A percentile compares a stretch with the other conserved stretches of the same genome.
phyloP scores from a whole-genome alignment of 2,888 invertebrate species.

The Eristalis intricaria region DNA sequence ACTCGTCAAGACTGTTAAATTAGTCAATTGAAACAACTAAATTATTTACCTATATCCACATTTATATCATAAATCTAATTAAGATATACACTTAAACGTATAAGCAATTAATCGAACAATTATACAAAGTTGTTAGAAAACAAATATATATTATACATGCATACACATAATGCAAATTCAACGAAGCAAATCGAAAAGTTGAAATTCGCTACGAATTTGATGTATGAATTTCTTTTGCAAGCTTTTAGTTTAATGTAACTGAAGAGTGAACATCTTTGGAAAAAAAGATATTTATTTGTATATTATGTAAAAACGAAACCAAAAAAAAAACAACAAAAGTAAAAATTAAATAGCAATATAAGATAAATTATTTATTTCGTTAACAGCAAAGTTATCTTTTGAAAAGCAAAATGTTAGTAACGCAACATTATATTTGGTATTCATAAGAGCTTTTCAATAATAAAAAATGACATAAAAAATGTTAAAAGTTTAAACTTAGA shows the following conservation, averaged over 20 bases:
- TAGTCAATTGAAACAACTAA: conserved; percentile 66
- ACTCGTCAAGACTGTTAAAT: conserved; percentile 68
- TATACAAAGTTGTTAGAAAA: conserved; percentile 12
- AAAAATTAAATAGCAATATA: not conserved
- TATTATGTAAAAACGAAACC: not conserved
- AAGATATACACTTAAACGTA: conserved; percentile 21
- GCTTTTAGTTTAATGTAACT: not conserved
- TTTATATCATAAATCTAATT: conserved; percentile 32
- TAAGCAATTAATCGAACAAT: conserved; percentile 42
- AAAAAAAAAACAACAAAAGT: not conserved
- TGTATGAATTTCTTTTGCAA: not conserved
- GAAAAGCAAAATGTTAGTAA: not conserved
- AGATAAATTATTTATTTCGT: not conserved
- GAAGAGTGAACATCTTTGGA: not conserved
- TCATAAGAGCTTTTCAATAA: not conserved
- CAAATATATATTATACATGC: not conserved
- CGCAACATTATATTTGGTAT: not conserved
- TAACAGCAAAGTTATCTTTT: not conserved
- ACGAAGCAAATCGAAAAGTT: conserved; percentile 1
- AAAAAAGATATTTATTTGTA: not conserved
- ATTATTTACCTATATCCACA: conserved; percentile 51
- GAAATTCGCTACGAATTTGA: not conserved
- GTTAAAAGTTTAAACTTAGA: not conserved
- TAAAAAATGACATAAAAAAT: not conserved
- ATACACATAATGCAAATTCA: not conserved